phyloP scores from a whole-genome alignment of 1,140 invertebrate genomes.

The Plodia interpunctella region DNA sequence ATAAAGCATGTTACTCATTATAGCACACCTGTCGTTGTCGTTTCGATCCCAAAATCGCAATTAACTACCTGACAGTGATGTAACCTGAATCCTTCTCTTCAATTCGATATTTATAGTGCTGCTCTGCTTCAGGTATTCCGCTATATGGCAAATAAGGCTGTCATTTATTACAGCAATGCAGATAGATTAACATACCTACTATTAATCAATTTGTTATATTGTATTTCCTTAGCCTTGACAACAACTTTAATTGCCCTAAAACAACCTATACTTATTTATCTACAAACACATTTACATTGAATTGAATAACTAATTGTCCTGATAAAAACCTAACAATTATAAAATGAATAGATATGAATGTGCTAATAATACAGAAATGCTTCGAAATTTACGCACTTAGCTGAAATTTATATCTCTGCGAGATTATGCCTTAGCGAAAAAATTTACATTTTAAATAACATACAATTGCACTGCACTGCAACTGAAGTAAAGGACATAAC shows the following conservation, averaged over 20 bases:
- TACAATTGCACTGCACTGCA: background rate
- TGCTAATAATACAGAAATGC: background rate
- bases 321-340: background rate
- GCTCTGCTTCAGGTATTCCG: too few species aligned
- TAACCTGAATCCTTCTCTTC: conserved; percentile 13
- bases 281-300: background rate
- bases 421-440: background rate
- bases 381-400: background rate
- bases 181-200: too few species aligned
- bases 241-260: background rate
- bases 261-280: background rate
- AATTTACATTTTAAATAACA: background rate
- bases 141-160: too few species aligned
- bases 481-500: background rate
- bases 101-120: too few species aligned
- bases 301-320: background rate
- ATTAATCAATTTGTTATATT: too few species aligned
- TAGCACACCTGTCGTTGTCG: conserved; percentile 29
- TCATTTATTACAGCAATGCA: too few species aligned
- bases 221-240: too few species aligned
- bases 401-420: background rate
- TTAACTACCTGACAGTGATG: conserved; percentile 28
- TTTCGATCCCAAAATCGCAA: conserved; percentile 27
- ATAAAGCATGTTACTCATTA: conserved; percentile 35
- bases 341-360: background rate